These are phyloP conservation scores for Ommatoiulus sabulosus DNA, from an alignment of 2,888 invertebrate genomes.

Conservation along the genomic window DNA sequence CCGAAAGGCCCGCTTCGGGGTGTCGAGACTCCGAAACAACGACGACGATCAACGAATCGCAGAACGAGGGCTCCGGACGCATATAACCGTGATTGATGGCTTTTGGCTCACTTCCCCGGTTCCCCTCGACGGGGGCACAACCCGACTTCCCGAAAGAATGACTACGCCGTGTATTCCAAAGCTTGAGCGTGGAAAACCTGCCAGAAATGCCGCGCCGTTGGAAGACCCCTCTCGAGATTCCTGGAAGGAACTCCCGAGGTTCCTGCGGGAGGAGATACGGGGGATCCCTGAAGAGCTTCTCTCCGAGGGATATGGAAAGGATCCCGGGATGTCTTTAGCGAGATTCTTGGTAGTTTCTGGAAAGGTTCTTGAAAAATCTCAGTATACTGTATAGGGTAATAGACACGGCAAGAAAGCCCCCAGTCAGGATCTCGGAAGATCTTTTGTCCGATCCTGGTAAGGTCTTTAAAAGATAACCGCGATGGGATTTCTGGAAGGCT, in stretches of 20 bases:
- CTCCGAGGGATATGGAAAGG: too few relatives aligned
- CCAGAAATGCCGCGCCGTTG: too few relatives aligned
- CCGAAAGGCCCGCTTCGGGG: constrained; percentile 35
- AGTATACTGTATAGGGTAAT: neutral
- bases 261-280: neutral
- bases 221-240: neutral
- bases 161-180: neutral
- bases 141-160: neutral
- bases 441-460: neutral
- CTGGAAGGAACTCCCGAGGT: neutral
- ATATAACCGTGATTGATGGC: constrained; percentile 18
- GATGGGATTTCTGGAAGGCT: too few relatives aligned
- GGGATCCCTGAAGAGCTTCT: neutral
- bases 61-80: neutral
- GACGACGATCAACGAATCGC: neutral
- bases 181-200: neutral
- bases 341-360: neutral
- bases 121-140: neutral
- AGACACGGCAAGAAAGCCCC: too few relatives aligned
- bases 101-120: constrained; percentile 18
- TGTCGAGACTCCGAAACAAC: neutral
- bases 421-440: neutral
- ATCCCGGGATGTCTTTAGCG: neutral
- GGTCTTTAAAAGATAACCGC: neutral
- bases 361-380: neutral